Percentiles rank a stretch among this genome's conserved stretches.
These are phyloP conservation scores for Uloborus plumipes DNA, from an alignment of 2,888 invertebrate genomes.

Conservation along the genomic window DNA sequence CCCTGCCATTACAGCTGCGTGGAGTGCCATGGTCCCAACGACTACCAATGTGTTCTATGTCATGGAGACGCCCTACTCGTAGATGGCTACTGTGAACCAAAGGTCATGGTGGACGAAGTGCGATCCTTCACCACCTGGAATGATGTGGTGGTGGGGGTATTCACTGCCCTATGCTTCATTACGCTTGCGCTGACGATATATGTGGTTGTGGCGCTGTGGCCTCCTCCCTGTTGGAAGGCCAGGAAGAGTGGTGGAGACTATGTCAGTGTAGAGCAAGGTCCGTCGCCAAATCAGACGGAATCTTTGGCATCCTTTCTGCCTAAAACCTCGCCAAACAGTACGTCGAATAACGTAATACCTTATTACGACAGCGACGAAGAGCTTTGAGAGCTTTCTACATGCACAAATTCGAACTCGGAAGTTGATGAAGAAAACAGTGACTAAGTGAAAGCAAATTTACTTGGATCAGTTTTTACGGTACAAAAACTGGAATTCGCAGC, in stretches of 20 bases:
- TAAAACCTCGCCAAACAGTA: conserved; percentile 26
- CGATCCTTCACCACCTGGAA: conserved; percentile 34
- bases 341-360: conserved; percentile 38
- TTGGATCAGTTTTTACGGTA: too few species aligned
- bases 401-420: too few species aligned
- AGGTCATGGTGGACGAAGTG: conserved; percentile 23
- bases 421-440: too few species aligned
- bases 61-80: conserved; percentile 76
- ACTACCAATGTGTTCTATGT: conserved; percentile 80
- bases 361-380: conserved; percentile 59
- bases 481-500: too few species aligned
- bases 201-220: conserved; percentile 49
- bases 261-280: conserved; percentile 30
- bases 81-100: conserved; percentile 65
- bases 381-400: background rate
- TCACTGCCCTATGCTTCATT: conserved; percentile 46
- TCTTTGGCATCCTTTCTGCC: conserved; percentile 23
- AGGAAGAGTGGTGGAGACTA: conserved; percentile 19
- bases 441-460: too few species aligned
- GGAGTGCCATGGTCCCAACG: conserved; percentile 79
- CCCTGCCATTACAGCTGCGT: conserved; percentile 84
- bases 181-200: conserved; percentile 47
- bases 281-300: conserved; percentile 18
- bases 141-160: conserved; percentile 51
- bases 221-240: conserved; percentile 32